Conservation (phyloP, 1,140 invertebrate genomes). For the Coenobita brevimanus region DNA sequence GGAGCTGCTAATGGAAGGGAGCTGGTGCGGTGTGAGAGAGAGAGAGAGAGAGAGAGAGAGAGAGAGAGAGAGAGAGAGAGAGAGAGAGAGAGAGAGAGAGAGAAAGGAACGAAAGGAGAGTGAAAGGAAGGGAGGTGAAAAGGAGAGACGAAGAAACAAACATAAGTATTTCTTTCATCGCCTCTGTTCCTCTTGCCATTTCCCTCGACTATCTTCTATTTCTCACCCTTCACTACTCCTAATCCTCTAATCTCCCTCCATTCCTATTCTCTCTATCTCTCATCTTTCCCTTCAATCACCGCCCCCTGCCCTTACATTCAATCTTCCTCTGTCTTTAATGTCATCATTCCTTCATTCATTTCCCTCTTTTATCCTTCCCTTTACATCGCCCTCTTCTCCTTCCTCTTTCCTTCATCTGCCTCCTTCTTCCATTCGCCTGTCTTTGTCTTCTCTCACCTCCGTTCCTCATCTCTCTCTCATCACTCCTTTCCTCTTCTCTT, state of each 20-base stretch:
- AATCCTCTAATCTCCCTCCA: background rate
- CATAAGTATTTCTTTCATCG: background rate
- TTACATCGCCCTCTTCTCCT: too few species aligned
- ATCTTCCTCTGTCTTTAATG: too few species aligned
- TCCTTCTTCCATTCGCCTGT: too few species aligned
- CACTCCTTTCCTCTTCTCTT: too few species aligned
- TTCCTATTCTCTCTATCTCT: background rate
- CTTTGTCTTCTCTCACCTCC: too few species aligned
- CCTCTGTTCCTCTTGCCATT: background rate
- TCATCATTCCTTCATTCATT: too few species aligned
- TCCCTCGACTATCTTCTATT: background rate
- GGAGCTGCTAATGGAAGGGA: background rate
- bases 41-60: conserved; percentile 27
- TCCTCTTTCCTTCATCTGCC: too few species aligned
- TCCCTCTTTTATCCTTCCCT: too few species aligned
- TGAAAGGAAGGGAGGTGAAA: background rate
- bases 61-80: background rate
- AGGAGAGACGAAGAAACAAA: too few species aligned
- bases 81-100: background rate
- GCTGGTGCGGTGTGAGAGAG: background rate
- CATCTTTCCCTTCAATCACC: background rate
- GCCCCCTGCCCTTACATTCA: too few species aligned
- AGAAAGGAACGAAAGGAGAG: conserved; percentile 4
- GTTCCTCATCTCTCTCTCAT: too few species aligned
- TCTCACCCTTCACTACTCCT: too few species aligned